Conservation (phyloP, 2,888 invertebrate genomes). For the Pristionchus maxplancki region DNA sequence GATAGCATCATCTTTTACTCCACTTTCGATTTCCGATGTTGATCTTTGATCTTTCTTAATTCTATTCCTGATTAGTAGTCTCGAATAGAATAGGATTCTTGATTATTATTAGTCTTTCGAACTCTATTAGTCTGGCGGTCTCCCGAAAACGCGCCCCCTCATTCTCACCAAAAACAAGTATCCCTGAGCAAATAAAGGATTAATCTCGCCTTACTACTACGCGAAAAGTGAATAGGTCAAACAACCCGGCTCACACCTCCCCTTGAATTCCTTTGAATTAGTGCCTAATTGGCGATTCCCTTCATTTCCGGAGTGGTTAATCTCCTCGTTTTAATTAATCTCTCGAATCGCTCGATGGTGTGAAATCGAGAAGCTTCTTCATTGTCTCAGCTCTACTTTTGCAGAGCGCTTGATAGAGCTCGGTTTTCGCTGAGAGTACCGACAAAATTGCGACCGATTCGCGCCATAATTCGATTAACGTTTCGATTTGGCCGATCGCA, state of each 20-base stretch:
- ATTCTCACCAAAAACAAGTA: slow-evolving; percentile 2
- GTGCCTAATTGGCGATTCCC: neutral
- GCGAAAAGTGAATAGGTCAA: slow-evolving; percentile 23
- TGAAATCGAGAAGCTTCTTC: neutral
- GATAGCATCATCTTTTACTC: no score
- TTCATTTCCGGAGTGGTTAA: neutral
- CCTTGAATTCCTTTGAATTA: neutral
- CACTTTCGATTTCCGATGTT: no score
- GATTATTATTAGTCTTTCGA: no score
- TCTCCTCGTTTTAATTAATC: no score
- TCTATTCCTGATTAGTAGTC: no score
- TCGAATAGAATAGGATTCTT: no score
- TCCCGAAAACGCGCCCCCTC: neutral
- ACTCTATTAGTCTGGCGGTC: neutral
- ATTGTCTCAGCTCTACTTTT: neutral
- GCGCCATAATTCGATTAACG: slow-evolving; percentile 29
- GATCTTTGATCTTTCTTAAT: no score
- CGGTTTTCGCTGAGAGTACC: neutral
- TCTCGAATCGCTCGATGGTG: no score
- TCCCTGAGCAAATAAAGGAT: slow-evolving; percentile 10
- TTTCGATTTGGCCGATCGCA: neutral
- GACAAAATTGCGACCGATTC: neutral
- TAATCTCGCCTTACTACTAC: slow-evolving; percentile 1
- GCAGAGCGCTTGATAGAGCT: neutral
- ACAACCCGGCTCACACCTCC: neutral